Conservation (phyloP, 2,888 invertebrate species). For the Sturmia bella region DNA sequence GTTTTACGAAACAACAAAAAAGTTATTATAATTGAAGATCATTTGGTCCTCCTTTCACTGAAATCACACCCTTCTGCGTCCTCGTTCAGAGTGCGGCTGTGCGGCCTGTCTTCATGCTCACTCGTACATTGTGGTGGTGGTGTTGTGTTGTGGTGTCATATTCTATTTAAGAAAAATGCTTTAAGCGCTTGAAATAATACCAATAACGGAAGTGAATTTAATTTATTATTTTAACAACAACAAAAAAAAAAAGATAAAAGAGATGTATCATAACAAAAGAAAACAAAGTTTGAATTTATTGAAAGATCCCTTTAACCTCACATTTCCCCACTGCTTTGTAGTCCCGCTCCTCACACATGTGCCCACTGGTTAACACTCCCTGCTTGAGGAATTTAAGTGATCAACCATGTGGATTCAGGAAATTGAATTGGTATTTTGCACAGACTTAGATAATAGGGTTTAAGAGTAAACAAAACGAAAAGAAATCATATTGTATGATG, state of each 20-base stretch:
- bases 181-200: constrained; percentile 17
- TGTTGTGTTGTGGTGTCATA: constrained; percentile 55
- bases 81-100: constrained; percentile 33
- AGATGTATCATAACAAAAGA: constrained; percentile 56
- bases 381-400: constrained; percentile 27
- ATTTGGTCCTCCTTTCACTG: constrained; percentile 10
- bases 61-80: constrained; percentile 34
- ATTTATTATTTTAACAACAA: constrained; percentile 34
- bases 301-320: constrained; percentile 3
- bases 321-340: constrained; percentile 28
- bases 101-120: constrained; percentile 29
- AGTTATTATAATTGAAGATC: constrained; percentile 6
- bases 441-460: background rate
- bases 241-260: constrained; percentile 43
- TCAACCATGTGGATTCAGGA: constrained; percentile 39
- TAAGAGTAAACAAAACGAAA: too few species aligned
- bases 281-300: constrained; percentile 47
- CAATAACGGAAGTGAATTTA: constrained; percentile 66
- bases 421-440: too few species aligned
- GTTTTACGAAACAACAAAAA: background rate
- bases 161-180: constrained; percentile 45
- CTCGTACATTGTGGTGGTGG: constrained; percentile 55
- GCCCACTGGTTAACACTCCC: background rate
- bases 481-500: too few species aligned
- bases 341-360: background rate